Evolutionary conservation across 1,140 invertebrate species (phyloP).

Genomic region (Ostrea edulis): DNA sequence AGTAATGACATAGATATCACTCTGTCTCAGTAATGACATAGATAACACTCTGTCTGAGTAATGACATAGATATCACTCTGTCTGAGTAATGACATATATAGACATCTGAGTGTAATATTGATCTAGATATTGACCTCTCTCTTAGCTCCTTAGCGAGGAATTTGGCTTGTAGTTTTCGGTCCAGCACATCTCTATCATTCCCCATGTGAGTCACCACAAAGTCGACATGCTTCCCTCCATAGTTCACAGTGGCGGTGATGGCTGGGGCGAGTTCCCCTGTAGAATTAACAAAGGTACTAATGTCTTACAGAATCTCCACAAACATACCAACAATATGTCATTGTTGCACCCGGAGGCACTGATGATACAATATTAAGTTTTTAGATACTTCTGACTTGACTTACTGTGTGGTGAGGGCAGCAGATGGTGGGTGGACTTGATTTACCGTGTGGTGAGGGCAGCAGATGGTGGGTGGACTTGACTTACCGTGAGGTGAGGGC

Average conservation of each 20-base stretch:
- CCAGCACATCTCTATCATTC: slow-evolving; percentile 78
- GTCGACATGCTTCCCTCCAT: slow-evolving; percentile 75
- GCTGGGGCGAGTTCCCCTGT: slow-evolving; percentile 79
- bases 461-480: slow-evolving; percentile 77
- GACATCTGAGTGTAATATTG: neutral
- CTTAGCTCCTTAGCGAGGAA: slow-evolving; percentile 72
- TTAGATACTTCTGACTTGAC: too few relatives aligned
- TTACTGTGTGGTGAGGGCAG: slow-evolving; percentile 78
- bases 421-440: slow-evolving; percentile 78
- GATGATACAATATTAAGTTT: too few relatives aligned
- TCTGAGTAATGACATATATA: too few relatives aligned
- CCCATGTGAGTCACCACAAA: slow-evolving; percentile 80
- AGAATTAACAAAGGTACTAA: slow-evolving; percentile 46
- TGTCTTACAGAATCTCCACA: too few relatives aligned
- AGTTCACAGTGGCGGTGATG: slow-evolving; percentile 78
- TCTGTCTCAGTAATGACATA: too few relatives aligned
- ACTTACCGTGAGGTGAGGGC: slow-evolving; percentile 79
- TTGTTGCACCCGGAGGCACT: too few relatives aligned
- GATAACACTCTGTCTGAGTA: too few relatives aligned
- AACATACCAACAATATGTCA: too few relatives aligned
- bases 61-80: too few relatives aligned
- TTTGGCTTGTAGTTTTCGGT: slow-evolving; percentile 76
- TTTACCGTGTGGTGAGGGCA: slow-evolving; percentile 79
- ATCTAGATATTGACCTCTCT: slow-evolving; percentile 58
- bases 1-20: too few relatives aligned